Percentiles rank a stretch among this genome's conserved stretches.
Conservation (phyloP, 1,140 invertebrate species). For the Anadara kagoshimensis region DNA sequence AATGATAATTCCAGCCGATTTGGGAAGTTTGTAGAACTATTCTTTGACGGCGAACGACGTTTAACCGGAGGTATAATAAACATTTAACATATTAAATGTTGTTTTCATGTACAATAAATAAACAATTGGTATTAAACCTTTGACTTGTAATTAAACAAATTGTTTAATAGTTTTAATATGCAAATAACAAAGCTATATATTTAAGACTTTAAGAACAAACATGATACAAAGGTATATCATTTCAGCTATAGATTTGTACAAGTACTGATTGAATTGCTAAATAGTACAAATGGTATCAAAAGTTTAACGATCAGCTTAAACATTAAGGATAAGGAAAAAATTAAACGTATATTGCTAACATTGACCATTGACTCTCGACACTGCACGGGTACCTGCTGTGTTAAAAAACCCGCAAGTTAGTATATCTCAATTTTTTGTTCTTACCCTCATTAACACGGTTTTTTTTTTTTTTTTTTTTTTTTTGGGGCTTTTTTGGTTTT, state of each 20-base stretch:
- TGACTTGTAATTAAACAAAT: neutral
- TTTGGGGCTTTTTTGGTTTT: neutral
- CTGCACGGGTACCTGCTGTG: neutral
- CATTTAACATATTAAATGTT: neutral
- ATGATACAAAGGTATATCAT: neutral
- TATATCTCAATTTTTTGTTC: neutral
- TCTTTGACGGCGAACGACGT: neutral
- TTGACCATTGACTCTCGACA: neutral
- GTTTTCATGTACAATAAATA: neutral
- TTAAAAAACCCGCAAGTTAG: neutral
- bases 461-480: neutral
- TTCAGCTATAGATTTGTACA: too few species aligned
- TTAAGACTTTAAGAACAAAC: neutral
- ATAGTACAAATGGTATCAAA: too few species aligned
- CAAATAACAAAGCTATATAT: too few species aligned
- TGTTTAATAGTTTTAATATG: neutral
- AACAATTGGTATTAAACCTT: neutral
- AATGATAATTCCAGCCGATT: constrained; percentile 23
- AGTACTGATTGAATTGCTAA: too few species aligned
- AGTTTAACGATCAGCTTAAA: too few species aligned
- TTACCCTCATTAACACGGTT: neutral
- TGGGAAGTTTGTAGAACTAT: constrained; percentile 9
- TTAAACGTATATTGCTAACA: too few species aligned
- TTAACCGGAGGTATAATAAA: neutral
- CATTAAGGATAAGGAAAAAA: too few species aligned